A percentile compares a stretch with the other conserved stretches of the same genome.
These are phyloP conservation scores for Lepilemur septentrionalis DNA, from an alignment of 2,797 vertebrate genomes.

Conservation along the genomic window DNA sequence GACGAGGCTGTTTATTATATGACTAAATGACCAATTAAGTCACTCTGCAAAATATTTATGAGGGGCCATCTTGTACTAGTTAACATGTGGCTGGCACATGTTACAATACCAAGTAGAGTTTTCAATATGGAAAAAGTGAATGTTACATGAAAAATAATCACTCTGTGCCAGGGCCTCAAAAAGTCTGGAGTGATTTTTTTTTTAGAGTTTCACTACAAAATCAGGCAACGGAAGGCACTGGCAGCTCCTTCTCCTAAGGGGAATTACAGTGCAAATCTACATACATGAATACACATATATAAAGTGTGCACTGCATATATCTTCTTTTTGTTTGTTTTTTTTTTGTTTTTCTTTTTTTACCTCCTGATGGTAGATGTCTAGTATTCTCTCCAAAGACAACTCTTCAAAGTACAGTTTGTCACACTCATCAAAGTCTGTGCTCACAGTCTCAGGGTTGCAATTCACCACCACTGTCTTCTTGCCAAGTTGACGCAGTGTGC, in stretches of 20 bases:
- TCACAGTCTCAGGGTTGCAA: conserved; percentile 98
- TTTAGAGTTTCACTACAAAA: background rate
- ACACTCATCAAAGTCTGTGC: conserved; percentile 98
- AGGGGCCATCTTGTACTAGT: conserved; percentile 70
- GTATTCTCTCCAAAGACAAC: conserved; percentile 94
- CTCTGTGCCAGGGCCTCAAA: conserved; percentile 40
- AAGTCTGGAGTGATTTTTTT: background rate
- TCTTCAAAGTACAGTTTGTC: conserved; percentile 98
- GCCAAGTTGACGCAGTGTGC: conserved; percentile 92
- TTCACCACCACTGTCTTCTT: conserved; percentile 94
- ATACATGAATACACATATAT: background rate
- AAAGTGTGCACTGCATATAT: background rate
- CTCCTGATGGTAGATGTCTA: conserved; percentile 96
- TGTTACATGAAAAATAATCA: conserved; percentile 63
- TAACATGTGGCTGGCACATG: conserved; percentile 72
- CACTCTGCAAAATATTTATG: conserved; percentile 76
- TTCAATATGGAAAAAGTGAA: conserved; percentile 69
- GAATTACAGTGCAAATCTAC: conserved; percentile 10
- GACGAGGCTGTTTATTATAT: conserved; percentile 62
- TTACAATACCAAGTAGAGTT: conserved; percentile 64
- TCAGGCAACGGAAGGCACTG: background rate
- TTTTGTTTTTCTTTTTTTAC: conserved; percentile 80
- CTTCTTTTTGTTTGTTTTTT: background rate
- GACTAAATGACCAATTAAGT: conserved; percentile 74
- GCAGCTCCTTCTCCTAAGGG: background rate